These are phyloP conservation scores for Cephalopholis sonnerati DNA, from an alignment of 2,113 vertebrate species.

Conservation along the genomic window DNA sequence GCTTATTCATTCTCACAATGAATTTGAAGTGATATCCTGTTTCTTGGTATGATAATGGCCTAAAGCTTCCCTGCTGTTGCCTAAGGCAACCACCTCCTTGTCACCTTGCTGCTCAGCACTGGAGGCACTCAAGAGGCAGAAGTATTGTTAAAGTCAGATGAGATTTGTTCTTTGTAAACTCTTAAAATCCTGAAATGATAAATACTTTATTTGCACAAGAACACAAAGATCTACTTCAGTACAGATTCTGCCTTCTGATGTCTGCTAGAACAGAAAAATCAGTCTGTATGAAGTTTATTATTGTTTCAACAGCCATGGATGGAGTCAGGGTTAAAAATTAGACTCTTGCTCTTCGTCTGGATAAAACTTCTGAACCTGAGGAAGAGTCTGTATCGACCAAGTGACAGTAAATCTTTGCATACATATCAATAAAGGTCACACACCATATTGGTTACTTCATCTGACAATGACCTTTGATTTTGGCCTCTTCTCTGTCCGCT, in stretches of 20 bases:
- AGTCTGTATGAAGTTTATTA: neutral
- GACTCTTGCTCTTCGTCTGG: constrained; percentile 10
- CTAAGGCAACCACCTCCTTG: constrained; percentile 22
- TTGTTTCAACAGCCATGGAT: neutral
- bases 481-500: constrained; percentile 20
- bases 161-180: constrained; percentile 18
- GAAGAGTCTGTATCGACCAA: constrained; percentile 39
- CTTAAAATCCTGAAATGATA: constrained; percentile 18
- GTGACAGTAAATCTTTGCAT: constrained; percentile 54
- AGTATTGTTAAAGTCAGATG: constrained; percentile 5
- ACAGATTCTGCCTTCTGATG: neutral
- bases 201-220: constrained; percentile 36
- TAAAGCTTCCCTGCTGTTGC: constrained; percentile 9
- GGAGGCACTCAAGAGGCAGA: constrained; percentile 2
- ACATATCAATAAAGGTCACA: constrained; percentile 59
- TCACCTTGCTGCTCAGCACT: constrained; percentile 2
- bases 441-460: neutral
- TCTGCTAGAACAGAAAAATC: neutral
- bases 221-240: constrained; percentile 8
- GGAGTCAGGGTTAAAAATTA: constrained; percentile 15
- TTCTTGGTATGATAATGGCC: neutral
- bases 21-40: neutral
- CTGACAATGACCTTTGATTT: constrained; percentile 7
- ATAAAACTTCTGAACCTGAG: constrained; percentile 25
- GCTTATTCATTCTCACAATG: neutral